A percentile compares a stretch with the other conserved stretches of the same genome.
Conservation (phyloP, 2,888 invertebrate species). For the Panzeria rudis region DNA sequence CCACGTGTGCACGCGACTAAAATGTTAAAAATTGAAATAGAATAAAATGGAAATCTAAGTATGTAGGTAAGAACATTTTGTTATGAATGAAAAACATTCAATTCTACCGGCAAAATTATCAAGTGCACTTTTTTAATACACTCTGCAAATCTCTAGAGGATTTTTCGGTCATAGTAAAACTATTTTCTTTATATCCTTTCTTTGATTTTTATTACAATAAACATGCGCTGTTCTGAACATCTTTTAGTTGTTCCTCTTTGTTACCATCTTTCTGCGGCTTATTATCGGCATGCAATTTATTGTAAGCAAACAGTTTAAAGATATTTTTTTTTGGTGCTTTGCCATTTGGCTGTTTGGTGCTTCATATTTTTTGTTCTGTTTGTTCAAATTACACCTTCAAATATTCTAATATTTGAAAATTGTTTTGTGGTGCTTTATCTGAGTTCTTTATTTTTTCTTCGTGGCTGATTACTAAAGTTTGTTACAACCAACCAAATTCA, state of each 20-base stretch:
- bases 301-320: conserved; percentile 44
- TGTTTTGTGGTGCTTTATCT: conserved; percentile 21
- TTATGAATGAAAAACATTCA: conserved; percentile 64
- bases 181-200: conserved; percentile 47
- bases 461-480: background rate
- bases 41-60: conserved; percentile 15
- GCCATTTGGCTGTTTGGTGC: conserved; percentile 52
- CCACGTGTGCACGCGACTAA: conserved; percentile 61
- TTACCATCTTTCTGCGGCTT: conserved; percentile 21
- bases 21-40: conserved; percentile 51
- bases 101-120: conserved; percentile 46
- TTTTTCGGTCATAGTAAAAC: conserved; percentile 33
- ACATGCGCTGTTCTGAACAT: conserved; percentile 62
- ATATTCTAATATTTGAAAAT: conserved; percentile 53
- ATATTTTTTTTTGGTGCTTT: conserved; percentile 18
- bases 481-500: conserved; percentile 26
- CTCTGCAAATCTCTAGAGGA: conserved; percentile 47
- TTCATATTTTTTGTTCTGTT: conserved; percentile 24
- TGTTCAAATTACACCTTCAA: conserved; percentile 43
- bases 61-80: background rate
- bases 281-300: conserved; percentile 45
- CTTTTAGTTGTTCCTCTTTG: conserved; percentile 6
- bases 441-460: background rate
- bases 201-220: conserved; percentile 47
- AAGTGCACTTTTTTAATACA: conserved; percentile 56